phyloP scores from a whole-genome alignment of 2,113 vertebrate genomes.

The Vimba vimba region DNA sequence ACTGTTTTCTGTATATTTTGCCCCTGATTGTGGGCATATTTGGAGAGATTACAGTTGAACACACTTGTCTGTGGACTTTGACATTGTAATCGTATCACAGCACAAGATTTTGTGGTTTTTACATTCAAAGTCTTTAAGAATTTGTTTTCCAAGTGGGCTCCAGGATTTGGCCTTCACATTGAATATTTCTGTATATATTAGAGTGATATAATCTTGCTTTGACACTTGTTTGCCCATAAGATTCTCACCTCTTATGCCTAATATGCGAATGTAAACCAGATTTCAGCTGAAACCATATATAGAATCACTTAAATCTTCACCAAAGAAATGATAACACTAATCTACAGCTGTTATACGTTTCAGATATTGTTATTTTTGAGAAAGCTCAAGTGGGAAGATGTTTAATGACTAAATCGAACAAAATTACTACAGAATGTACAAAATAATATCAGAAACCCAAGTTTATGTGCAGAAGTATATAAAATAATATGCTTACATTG shows the following conservation, averaged over 20 bases:
- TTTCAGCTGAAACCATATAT: slow-evolving; percentile 40
- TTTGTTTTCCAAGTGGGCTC: slow-evolving; percentile 9
- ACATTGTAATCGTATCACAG: slow-evolving; percentile 1
- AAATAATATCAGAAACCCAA: neutral
- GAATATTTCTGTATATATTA: slow-evolving; percentile 35
- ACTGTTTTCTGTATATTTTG: neutral
- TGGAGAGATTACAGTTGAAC: slow-evolving; percentile 2
- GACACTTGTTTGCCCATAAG: slow-evolving; percentile 20
- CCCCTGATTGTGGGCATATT: neutral
- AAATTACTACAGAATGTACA: slow-evolving; percentile 8
- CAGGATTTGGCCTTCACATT: slow-evolving; percentile 34
- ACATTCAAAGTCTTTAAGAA: neutral
- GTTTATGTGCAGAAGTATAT: neutral
- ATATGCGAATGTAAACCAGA: slow-evolving; percentile 50
- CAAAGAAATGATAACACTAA: slow-evolving; percentile 58
- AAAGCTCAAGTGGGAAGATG: slow-evolving; percentile 14
- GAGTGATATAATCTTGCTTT: slow-evolving; percentile 39
- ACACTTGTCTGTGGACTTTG: neutral
- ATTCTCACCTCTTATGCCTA: slow-evolving; percentile 43
- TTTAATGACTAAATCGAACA: neutral
- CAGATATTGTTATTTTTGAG: slow-evolving; percentile 19
- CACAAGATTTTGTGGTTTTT: slow-evolving; percentile 31
- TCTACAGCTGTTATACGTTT: slow-evolving; percentile 39
- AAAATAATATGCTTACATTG: neutral
- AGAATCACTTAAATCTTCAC: slow-evolving; percentile 52